Conservation (phyloP, 2,888 invertebrate species). For the Eupithecia pulchellata region DNA sequence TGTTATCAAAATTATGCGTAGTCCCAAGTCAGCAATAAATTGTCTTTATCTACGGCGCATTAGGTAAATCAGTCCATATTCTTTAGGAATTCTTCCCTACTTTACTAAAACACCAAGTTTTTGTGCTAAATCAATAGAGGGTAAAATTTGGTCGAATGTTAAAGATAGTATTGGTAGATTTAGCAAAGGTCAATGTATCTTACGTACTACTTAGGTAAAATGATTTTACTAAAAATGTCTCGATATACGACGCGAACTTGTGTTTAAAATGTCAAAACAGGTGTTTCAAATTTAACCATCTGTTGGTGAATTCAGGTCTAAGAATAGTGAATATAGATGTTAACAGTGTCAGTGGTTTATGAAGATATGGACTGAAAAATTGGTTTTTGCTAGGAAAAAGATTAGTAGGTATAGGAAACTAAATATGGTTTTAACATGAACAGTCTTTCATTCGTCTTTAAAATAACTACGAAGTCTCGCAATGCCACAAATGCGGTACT, state of each 20-base stretch:
- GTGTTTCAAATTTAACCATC: too few species aligned
- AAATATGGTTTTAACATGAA: constrained; percentile 7
- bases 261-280: too few species aligned
- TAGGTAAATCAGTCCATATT: constrained; percentile 45
- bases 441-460: constrained; percentile 20
- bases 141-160: neutral
- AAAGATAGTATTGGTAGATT: neutral
- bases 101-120: constrained; percentile 4
- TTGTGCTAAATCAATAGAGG: neutral
- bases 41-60: constrained; percentile 28
- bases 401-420: neutral
- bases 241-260: neutral
- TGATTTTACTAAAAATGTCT: neutral
- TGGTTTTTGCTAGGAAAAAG: too few species aligned
- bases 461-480: neutral
- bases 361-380: neutral
- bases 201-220: neutral
- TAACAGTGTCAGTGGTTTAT: neutral
- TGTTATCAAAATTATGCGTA: constrained; percentile 40
- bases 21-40: constrained; percentile 36
- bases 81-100: constrained; percentile 9
- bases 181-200: neutral
- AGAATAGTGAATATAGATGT: neutral
- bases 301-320: too few species aligned
- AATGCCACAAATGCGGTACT: neutral